phyloP scores from a whole-genome alignment of 1,140 invertebrate genomes.

The Cheumatopsyche charites region DNA sequence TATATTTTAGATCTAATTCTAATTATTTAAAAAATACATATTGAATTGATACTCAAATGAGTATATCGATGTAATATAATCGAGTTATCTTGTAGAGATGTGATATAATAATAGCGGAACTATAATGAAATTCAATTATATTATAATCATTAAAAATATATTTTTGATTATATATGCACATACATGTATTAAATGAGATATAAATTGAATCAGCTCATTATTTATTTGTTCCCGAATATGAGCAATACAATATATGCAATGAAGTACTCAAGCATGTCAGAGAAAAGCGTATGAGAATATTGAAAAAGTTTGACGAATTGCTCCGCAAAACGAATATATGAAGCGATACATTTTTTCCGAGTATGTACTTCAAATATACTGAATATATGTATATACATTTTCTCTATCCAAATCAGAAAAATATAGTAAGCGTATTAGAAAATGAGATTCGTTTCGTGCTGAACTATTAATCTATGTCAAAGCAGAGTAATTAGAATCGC shows the following conservation, averaged over 20 bases:
- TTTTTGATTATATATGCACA: not conserved
- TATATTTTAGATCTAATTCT: not conserved
- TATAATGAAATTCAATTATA: not conserved
- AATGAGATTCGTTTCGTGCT: not conserved
- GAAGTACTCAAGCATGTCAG: too few species aligned
- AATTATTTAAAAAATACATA: not conserved
- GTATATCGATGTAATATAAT: not conserved
- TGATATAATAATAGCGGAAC: not conserved
- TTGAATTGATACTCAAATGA: not conserved
- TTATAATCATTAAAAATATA: not conserved
- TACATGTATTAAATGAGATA: not conserved
- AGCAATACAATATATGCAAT: too few species aligned
- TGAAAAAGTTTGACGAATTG: too few species aligned
- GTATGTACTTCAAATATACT: too few species aligned
- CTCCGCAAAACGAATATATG: too few species aligned
- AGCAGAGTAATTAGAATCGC: constrained; percentile 13
- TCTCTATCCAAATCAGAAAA: too few species aligned
- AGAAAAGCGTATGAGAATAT: too few species aligned
- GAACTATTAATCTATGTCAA: constrained; percentile 12
- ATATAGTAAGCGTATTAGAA: too few species aligned
- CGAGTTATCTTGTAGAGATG: too few species aligned
- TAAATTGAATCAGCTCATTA: not conserved
- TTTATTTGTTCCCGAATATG: too few species aligned
- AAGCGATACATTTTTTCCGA: too few species aligned
- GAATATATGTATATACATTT: too few species aligned